Conservation (phyloP, 2,888 invertebrate genomes). For the Mesochorus sp. region DNA sequence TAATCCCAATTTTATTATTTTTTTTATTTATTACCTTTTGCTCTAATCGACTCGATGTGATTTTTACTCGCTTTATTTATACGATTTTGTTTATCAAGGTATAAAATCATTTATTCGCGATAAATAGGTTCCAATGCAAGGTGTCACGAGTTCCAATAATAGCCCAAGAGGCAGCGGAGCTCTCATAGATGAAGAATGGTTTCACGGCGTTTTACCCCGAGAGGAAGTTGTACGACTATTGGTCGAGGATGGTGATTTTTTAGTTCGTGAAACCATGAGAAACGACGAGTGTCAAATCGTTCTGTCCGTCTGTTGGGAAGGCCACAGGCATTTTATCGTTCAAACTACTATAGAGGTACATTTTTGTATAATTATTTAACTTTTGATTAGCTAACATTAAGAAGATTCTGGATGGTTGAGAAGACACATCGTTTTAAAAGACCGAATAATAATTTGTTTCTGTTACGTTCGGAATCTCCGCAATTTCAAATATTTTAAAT, state of each 20-base stretch:
- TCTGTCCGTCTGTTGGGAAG: conserved; percentile 97
- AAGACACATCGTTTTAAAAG: too few relatives aligned
- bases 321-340: conserved; percentile 98
- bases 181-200: conserved; percentile 97
- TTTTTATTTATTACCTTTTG: too few relatives aligned
- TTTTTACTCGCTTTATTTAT: background rate
- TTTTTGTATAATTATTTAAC: too few relatives aligned
- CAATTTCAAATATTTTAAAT: too few relatives aligned
- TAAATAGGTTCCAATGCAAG: conserved; percentile 76
- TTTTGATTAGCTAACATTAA: too few relatives aligned
- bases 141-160: conserved; percentile 72
- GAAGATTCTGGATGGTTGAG: too few relatives aligned
- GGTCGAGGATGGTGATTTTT: conserved; percentile 96
- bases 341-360: conserved; percentile 94
- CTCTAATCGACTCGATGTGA: background rate
- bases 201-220: conserved; percentile 97
- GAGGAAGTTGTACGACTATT: conserved; percentile 97
- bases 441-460: too few relatives aligned
- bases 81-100: background rate
- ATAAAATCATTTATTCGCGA: background rate
- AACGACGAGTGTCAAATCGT: conserved; percentile 97
- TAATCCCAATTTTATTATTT: too few relatives aligned
- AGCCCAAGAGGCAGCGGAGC: conserved; percentile 84
- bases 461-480: too few relatives aligned
- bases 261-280: conserved; percentile 95